Conservation (phyloP, 2,797 vertebrate species). For the Clarias pachynema region DNA sequence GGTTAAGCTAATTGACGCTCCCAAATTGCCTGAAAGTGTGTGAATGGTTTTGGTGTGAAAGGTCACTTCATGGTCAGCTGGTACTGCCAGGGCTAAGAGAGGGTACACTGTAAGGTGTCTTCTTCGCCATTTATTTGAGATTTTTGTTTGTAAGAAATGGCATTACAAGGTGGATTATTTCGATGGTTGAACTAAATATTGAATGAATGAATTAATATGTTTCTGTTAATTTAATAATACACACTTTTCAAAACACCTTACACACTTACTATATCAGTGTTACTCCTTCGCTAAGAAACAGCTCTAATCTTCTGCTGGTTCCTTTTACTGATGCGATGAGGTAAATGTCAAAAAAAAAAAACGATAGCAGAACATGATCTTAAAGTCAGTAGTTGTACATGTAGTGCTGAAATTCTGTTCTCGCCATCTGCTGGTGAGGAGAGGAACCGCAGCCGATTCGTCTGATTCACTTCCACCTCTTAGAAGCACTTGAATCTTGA, state of each 20-base stretch:
- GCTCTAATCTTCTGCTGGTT: neutral
- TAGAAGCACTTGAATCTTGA: neutral
- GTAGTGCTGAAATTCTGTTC: neutral
- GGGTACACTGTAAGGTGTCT: neutral
- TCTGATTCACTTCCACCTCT: conserved; percentile 4
- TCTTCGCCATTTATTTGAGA: neutral
- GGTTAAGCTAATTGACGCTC: no score
- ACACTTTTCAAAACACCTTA: neutral
- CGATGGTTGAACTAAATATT: no score
- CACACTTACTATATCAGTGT: neutral
- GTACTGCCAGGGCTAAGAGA: neutral
- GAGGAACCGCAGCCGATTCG: conserved; percentile 13
- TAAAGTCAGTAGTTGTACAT: neutral
- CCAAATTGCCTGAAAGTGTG: no score
- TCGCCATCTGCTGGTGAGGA: conserved; percentile 29
- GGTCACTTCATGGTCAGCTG: neutral
- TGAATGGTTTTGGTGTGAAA: no score
- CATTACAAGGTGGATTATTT: no score
- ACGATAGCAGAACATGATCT: neutral
- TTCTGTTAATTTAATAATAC: neutral
- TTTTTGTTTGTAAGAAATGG: neutral
- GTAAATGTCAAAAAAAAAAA: neutral
- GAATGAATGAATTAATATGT: neutral
- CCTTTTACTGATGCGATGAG: neutral
- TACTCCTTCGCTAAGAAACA: neutral